Base-by-base conservation (phyloP, 2,113 vertebrate species). In the Anguilla japonica region DNA sequence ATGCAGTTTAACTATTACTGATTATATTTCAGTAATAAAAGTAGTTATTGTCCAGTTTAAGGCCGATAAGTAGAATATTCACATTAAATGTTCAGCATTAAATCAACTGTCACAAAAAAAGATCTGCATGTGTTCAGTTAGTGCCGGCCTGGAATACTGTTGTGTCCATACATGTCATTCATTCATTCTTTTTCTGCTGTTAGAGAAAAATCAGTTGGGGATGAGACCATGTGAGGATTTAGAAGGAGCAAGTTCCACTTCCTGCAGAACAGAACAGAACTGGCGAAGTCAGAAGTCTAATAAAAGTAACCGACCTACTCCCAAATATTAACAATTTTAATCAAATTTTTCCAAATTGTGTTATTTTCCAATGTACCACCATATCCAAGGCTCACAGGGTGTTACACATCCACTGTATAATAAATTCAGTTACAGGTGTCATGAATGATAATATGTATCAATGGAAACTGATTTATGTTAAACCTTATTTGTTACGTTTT, bases 121-220 rank as follows among this genome's bases (percentile, higher is more conserved):
- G 85, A 87, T 89, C 88, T 89, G 90, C 88, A 88, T 86, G 89
- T 92, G 90, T 89, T 92, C 89, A 86, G 40, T 88, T 26, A 83
- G 82, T 85, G 79, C 20, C 81, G 71, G 83, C 83, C 87, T 88
- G 84, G 75, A 83, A 46, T 87, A 46, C 50, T 85, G 41, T 41
- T 79, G 41, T 79, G 7, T 85, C 84, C 83, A 56, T 83, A 16
- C 80, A 26, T 85, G 81, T 87, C 81, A 57, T 83, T 85, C 13
- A 41, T 57, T 83, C 79, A 83, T 60, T 86, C 50, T 9, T 53
- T 53, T 53, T 53, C 83, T 67, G 13, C 34, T 81, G 14, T 57
- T 41, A n/a, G 41, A 60, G 53, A 81, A 86, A n/a, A 60, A 18
- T 15, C 29, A n/a, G 22, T 39, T 79, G 29, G 20, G 16, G 46